Conservation (phyloP, 23 tunicate species). For the Corella eumyota region DNA sequence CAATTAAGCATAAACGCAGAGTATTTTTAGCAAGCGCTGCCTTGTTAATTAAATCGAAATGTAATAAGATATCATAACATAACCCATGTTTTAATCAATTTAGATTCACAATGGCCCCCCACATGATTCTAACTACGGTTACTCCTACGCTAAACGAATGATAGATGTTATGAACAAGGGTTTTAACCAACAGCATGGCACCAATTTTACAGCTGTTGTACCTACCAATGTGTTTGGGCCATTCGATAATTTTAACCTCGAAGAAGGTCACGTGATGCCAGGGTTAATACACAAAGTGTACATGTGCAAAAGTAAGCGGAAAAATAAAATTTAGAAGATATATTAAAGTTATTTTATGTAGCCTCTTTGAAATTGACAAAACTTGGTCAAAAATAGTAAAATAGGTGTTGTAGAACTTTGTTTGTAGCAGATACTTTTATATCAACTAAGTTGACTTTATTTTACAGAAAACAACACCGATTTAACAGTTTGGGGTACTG, state of each 20-base stretch:
- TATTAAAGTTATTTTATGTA: no score
- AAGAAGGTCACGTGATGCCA: constrained; percentile 96
- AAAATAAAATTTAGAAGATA: no score
- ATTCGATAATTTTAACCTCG: constrained; percentile 88
- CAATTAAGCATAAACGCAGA: no score
- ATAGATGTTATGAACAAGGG: constrained; percentile 96
- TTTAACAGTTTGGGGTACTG: constrained; percentile 93
- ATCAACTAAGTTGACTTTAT: no score
- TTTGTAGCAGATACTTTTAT: no score
- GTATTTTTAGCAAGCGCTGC: neutral
- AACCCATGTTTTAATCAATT: neutral
- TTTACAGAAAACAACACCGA: constrained; percentile 79
- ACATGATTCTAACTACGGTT: constrained; percentile 89
- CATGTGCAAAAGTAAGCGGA: constrained; percentile 57
- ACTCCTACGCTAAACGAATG: constrained; percentile 97
- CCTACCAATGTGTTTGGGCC: constrained; percentile 99
- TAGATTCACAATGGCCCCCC: constrained; percentile 91
- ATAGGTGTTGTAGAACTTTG: no score
- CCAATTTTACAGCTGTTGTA: constrained; percentile 85
- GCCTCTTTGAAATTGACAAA: no score
- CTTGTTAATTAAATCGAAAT: neutral
- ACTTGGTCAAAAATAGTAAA: no score
- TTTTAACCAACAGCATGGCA: constrained; percentile 74
- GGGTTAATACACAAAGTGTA: constrained; percentile 91
- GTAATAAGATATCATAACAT: neutral